A percentile compares a stretch with the other conserved stretches of the same genome.
phyloP scores from a whole-genome alignment of 2,113 vertebrate species.

The Ictidomys tridecemlineatus region DNA sequence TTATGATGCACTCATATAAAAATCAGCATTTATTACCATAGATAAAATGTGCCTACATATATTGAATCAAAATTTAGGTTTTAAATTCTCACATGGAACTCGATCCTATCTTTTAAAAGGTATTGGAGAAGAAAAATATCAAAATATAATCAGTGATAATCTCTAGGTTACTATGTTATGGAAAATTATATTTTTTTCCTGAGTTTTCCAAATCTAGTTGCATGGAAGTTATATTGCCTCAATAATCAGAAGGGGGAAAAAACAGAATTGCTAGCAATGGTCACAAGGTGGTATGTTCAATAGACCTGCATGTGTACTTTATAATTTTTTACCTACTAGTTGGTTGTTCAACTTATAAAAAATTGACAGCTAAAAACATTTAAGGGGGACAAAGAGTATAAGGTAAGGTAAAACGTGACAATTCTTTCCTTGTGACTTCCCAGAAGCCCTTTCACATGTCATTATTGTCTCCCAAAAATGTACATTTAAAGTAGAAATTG shows the following conservation, averaged over 20 bases:
- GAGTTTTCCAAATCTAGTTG: neutral
- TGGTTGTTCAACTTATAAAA: conserved; percentile 10
- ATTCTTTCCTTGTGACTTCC: neutral
- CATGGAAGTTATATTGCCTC: neutral
- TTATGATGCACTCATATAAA: neutral
- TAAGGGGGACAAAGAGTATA: neutral
- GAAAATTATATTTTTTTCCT: neutral
- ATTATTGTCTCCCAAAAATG: neutral
- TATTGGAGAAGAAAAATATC: conserved; percentile 21
- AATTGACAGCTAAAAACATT: neutral
- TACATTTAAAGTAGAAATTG: neutral
- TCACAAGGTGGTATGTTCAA: neutral
- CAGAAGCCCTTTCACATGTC: neutral
- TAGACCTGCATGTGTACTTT: neutral
- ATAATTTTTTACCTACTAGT: neutral
- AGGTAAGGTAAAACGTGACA: neutral
- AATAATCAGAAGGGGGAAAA: neutral
- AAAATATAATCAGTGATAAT: neutral
- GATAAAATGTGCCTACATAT: neutral
- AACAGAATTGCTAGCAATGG: neutral
- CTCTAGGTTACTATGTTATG: neutral
- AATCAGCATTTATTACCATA: neutral
- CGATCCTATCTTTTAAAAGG: neutral
- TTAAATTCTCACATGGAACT: conserved; percentile 40
- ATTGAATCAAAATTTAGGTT: neutral